Base-by-base conservation (phyloP, 2,888 invertebrate genomes). In the Chymomyza caudatula region DNA sequence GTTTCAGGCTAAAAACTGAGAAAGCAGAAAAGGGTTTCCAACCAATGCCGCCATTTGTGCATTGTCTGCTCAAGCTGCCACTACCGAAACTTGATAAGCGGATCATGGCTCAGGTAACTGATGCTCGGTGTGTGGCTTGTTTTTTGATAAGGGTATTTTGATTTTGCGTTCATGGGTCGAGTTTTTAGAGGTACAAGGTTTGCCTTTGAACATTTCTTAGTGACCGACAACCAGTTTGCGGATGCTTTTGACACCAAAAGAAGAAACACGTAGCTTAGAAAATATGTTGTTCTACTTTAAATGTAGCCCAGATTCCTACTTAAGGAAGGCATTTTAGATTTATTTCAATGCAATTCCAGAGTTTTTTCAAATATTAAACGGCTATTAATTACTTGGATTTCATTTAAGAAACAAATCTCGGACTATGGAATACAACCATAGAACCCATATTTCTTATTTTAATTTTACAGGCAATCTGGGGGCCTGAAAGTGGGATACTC, bases 101-200 rank as follows among this genome's bases (percentile, higher is more conserved):
- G 71, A 72, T 73, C 72, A 74, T 51, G 63, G 65, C 58, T 64
- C 74, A 74, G 76, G 74, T 76, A 76, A 70, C 67, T 58, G 57
- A 51, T 44, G 60, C 53, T 44, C 65, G 60, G 71, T 74, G 76
- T 74, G 74, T 76, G 73, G 76, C 52, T 52, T 53, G 23, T 5
- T 22, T 17, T 57, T 65, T 61, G 20, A 54, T 17, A 20, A 53
- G 60, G 54, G 47, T 13, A 23, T 23, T 37, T 20, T 15, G 4
- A 19, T 37, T 43, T 43, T 57, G 43, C 11, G 19, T 15, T 15
- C n/a, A 19, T 20, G 13, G 22, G 29, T 3, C 20, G 23, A 49
- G 49, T 19, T 44, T 44, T n/a, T 11, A 37, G 2, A 37, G 11
- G 4, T 11, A 51, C 19, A 20, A 20, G 51, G 51, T 51, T 51